Conservation (phyloP, 2,888 invertebrate species). For the Norana najaformis region DNA sequence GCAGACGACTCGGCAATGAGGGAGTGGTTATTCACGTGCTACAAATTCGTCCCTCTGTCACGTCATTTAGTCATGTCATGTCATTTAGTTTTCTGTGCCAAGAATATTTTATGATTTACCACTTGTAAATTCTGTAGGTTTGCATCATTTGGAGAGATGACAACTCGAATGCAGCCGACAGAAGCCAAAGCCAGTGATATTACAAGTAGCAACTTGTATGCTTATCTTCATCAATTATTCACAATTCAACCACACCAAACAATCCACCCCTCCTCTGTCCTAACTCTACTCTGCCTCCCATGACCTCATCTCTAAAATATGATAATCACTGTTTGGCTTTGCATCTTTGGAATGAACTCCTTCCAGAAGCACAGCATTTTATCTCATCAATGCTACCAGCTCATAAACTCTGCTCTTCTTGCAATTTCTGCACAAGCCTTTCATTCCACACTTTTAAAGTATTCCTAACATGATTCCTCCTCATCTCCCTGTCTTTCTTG, state of each 20-base stretch:
- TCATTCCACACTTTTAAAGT: too few species aligned
- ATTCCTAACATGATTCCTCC: too few species aligned
- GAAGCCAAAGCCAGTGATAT: constrained; percentile 15
- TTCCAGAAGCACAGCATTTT: background rate
- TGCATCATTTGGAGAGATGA: constrained; percentile 45
- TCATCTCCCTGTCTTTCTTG: too few species aligned
- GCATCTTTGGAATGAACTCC: background rate
- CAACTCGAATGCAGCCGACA: background rate
- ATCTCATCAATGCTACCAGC: background rate
- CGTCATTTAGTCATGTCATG: background rate
- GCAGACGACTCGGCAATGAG: too few species aligned
- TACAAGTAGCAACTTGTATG: constrained; percentile 31
- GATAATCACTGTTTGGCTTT: too few species aligned
- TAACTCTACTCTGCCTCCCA: background rate
- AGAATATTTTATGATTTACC: background rate
- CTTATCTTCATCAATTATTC: background rate
- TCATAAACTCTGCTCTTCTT: background rate
- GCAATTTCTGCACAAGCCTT: too few species aligned
- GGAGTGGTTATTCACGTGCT: too few species aligned
- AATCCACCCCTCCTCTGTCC: background rate
- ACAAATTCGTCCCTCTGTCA: too few species aligned
- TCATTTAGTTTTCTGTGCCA: background rate
- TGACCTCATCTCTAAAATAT: background rate
- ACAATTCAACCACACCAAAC: background rate
- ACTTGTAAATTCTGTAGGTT: constrained; percentile 27